These are phyloP conservation scores for Aradophagus sp. DNA, from an alignment of 1,140 invertebrate species.

Conservation along the genomic window DNA sequence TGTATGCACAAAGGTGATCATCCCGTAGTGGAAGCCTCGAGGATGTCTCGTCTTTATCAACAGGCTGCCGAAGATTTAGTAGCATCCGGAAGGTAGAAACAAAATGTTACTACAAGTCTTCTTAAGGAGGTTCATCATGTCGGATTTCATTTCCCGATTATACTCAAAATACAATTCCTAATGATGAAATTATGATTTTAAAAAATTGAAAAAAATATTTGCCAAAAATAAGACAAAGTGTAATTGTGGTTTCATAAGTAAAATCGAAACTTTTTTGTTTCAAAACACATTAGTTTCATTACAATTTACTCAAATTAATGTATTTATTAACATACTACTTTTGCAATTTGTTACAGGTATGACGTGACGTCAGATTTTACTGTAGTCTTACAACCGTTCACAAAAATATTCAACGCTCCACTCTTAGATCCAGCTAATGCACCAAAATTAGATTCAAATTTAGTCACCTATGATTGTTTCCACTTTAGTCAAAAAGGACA, in stretches of 20 bases:
- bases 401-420: slow-evolving; percentile 77
- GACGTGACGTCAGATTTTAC: slow-evolving; percentile 78
- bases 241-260: background rate
- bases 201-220: no score
- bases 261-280: no score
- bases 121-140: no score
- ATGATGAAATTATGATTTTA: no score
- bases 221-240: no score
- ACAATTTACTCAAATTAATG: no score
- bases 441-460: slow-evolving; percentile 70
- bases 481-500: slow-evolving; percentile 80
- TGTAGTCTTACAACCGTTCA: slow-evolving; percentile 81
- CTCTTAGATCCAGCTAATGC: slow-evolving; percentile 62
- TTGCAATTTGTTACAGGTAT: slow-evolving; percentile 58
- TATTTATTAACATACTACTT: background rate
- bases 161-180: no score
- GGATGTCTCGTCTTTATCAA: slow-evolving; percentile 79
- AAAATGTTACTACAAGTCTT: background rate
- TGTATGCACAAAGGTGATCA: slow-evolving; percentile 79
- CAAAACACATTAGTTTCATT: no score
- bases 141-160: no score
- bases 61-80: slow-evolving; percentile 78
- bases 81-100: slow-evolving; percentile 67
- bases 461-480: slow-evolving; percentile 80
- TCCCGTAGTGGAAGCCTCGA: slow-evolving; percentile 76